Conservation (phyloP, 2,113 vertebrate genomes). For the Patagioenas fasciata region DNA sequence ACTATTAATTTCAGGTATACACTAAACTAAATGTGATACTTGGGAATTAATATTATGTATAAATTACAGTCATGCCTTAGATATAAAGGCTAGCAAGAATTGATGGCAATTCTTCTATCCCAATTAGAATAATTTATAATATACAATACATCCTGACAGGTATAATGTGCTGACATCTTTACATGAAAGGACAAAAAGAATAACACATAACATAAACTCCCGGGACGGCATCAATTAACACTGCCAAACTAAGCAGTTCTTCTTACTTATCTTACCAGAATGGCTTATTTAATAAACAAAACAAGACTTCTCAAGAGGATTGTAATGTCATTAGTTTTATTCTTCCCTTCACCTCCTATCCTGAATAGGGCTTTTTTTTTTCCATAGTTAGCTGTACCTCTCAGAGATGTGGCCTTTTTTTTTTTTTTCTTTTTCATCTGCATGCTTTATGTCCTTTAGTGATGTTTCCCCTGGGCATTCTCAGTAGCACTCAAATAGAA, state of each 20-base stretch:
- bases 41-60: not conserved
- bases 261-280: constrained; percentile 28
- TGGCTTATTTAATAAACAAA: constrained; percentile 52
- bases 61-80: not conserved
- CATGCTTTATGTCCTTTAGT: not conserved
- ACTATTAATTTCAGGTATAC: not conserved
- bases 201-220: constrained; percentile 30
- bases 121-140: constrained; percentile 47
- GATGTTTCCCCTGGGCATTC: not conserved
- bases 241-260: constrained; percentile 37
- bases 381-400: not conserved
- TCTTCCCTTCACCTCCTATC: not conserved
- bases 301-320: constrained; percentile 26
- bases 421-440: not conserved
- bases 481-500: not conserved
- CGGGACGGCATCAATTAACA: constrained; percentile 52
- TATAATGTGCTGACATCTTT: constrained; percentile 1
- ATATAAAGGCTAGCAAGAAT: not conserved
- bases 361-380: constrained; percentile 23
- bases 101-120: not conserved
- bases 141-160: constrained; percentile 14
- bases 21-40: not conserved
- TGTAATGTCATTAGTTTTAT: constrained; percentile 29
- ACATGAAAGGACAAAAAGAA: constrained; percentile 41
- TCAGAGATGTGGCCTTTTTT: constrained; percentile 11